phyloP scores from a whole-genome alignment of 37 sponge, comb jelly and placozoan genomes.

The Aplysina aerophoba region DNA sequence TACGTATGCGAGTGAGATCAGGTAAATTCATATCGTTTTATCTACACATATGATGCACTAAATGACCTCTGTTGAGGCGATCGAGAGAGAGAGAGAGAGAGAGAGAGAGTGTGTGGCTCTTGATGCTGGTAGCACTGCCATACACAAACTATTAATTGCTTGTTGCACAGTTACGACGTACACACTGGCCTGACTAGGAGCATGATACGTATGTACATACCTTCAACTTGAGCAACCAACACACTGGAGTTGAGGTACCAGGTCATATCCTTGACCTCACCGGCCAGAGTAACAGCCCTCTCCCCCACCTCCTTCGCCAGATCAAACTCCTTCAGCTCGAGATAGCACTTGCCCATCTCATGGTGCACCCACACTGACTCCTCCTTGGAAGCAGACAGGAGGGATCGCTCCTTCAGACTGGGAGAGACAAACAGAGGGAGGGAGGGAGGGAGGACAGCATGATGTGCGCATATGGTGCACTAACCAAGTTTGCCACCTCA shows the following conservation, averaged over 20 bases:
- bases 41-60: no score
- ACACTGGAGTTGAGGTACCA: slow-evolving; percentile 94
- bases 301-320: slow-evolving; percentile 76
- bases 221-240: slow-evolving; percentile 78
- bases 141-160: no score
- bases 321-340: slow-evolving; percentile 66
- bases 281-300: slow-evolving; percentile 71
- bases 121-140: no score
- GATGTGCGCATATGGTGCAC: no score
- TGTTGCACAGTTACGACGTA: no score
- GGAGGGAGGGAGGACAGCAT: background rate
- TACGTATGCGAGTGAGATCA: no score
- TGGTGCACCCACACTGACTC: slow-evolving; percentile 91
- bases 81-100: no score
- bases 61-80: no score
- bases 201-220: slow-evolving; percentile 26
- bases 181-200: no score
- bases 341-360: slow-evolving; percentile 84
- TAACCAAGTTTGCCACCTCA: no score
- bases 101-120: no score
- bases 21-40: no score
- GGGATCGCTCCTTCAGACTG: slow-evolving; percentile 73
- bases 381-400: slow-evolving; percentile 58
- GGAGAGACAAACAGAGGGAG: background rate
- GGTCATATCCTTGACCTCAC: slow-evolving; percentile 71